Evolutionary conservation across 2,113 vertebrate species (phyloP), one percentile per base, ranked within the genome.

Genomic region (Scortum barcoo): DNA sequence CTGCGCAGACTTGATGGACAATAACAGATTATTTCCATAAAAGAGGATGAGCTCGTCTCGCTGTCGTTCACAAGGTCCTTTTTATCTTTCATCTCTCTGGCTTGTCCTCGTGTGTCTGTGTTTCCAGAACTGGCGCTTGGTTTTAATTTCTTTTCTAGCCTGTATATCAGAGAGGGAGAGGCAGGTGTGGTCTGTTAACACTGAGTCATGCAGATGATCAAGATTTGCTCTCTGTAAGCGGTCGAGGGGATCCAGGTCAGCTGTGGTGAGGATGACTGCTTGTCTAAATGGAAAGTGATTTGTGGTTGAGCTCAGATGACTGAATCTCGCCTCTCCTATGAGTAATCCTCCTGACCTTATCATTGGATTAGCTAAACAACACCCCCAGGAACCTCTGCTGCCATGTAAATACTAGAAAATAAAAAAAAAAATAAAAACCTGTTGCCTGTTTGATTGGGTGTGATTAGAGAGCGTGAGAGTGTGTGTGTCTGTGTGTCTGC

Each of bases 21-120:
- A 69, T 74, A 86, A 76, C 86, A 68, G 65, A 89, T 80, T 77
- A 74, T 91, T 93, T 93, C 91, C 81, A 92, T 91, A 86, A 90
- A 89, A 86, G 58, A 83, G 24, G 69, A 85, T 44, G 53, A 89
- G 67, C 50, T 72, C 24, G 12, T 81, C 83, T 54, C 17, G 70
- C 74, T 74, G 78, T 84, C 80, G 42, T 73, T 77, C 72, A 70
- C 2, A 60, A n/a, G 30, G n/a, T 75, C 26, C 33, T 75, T 36
- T 60, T 57, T 28, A 61, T 79, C 80, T 76, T 63, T 87, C 62
- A 84, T 90, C 73, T 90, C 24, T 72, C n/a, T 71, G 80, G 69
- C 72, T 66, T 67, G 53, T 89, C 81, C 44, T 78, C 33, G 0
- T 26, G 28, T 17, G 26, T 78, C 68, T 51, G 40, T 36, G 22